Evolutionary conservation across 2,797 vertebrate genomes (phyloP), one percentile per base, ranked within the genome.

Genomic region (Lithobates pipiens): DNA sequence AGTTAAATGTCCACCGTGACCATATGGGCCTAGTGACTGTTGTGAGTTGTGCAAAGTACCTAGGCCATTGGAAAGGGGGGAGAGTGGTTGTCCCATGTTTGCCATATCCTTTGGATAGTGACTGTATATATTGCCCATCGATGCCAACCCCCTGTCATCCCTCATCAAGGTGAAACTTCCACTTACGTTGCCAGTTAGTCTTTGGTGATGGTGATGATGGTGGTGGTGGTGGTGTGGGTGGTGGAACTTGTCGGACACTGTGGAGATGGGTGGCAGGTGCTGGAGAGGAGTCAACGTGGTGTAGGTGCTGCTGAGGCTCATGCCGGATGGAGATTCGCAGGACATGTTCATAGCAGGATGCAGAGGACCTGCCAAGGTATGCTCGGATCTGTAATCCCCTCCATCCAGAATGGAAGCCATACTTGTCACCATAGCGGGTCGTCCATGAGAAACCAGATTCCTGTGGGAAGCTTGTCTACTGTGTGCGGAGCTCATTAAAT

Each of bases 261-360:
- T 97, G 85, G 97, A 96, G 86, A 98, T 97, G 77, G 97, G 96
- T 36, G 97, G 97, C 95, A 98, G 94, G 95, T 98, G 97, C 95
- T 98, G 97, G 88, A 99, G 94, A 79, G 98, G 98, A 82, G 97
- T 97, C 87, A 99, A 95, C 23, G 97, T 98, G 71, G 97, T 97
- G 93, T 98, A 98, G 89, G 97, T 98, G 93, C 96, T 96, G 93
- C 96, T 97, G 88, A 98, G 91, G 91, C 96, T 96, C 96, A 98
- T 96, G 70, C 95, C 96, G 71, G 97, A 92, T 18, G 94, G 94
- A 0, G 93, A 97, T 90, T 99, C 98, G 92, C 98, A 99, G 83
- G 97, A 96, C 97, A 98, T 97, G 93, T 96, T 97, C 97, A 99
- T 98, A 29, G 97, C 97, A 11, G 97, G 96, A 91, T 98, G 97